Evolutionary conservation across 2,888 invertebrate species (phyloP).

Genomic region (Pheosia gnoma): DNA sequence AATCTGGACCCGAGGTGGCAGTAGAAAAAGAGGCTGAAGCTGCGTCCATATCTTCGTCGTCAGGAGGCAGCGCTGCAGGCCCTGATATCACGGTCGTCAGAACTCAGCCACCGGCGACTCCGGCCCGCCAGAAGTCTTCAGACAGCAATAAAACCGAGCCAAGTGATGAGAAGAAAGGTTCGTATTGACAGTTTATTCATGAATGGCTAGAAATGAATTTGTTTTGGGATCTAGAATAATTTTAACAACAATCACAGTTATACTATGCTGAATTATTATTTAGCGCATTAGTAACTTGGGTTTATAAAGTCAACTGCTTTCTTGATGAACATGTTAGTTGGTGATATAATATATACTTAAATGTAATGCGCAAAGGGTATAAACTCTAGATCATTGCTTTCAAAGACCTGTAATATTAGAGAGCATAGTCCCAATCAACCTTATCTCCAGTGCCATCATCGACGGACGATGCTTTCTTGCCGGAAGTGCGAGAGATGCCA

Average conservation of each 20-base stretch:
- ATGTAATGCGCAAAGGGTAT: too few species aligned
- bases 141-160: constrained; percentile 83
- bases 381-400: too few species aligned
- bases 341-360: too few species aligned
- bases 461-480: constrained; percentile 75
- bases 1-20: constrained; percentile 67
- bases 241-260: too few species aligned
- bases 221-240: too few species aligned
- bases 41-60: constrained; percentile 70
- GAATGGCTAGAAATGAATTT: too few species aligned
- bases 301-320: too few species aligned
- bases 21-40: constrained; percentile 65
- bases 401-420: too few species aligned
- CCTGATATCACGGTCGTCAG: constrained; percentile 74
- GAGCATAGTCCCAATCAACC: constrained; percentile 11
- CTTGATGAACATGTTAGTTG: too few species aligned
- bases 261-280: too few species aligned
- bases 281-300: too few species aligned
- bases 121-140: constrained; percentile 79
- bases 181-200: constrained; percentile 11
- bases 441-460: constrained; percentile 60
- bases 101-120: constrained; percentile 61
- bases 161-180: constrained; percentile 78
- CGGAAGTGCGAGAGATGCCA: constrained; percentile 68
- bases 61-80: constrained; percentile 66